Evolutionary conservation across 1,140 invertebrate species (phyloP).

Genomic region (Cyclina sinensis): DNA sequence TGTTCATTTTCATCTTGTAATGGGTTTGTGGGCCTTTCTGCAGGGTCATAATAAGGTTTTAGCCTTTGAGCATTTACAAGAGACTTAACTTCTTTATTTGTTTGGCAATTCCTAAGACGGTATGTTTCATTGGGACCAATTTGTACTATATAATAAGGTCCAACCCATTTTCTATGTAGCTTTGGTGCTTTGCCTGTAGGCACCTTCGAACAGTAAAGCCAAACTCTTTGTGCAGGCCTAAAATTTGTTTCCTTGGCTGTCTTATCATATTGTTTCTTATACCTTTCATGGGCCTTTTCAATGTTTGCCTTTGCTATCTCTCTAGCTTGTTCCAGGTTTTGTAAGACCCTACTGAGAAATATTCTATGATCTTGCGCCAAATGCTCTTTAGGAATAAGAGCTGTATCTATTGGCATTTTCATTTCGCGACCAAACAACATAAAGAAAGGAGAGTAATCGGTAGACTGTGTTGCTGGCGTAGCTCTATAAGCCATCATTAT

Average conservation of each 20-base stretch:
- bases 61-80: slow-evolving; percentile 62
- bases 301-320: slow-evolving; percentile 57
- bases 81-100: slow-evolving; percentile 43
- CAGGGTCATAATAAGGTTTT: slow-evolving; percentile 45
- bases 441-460: slow-evolving; percentile 45
- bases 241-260: slow-evolving; percentile 43
- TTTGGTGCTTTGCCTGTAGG: slow-evolving; percentile 58
- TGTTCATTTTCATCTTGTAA: slow-evolving; percentile 25
- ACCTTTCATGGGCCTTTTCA: slow-evolving; percentile 48
- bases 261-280: slow-evolving; percentile 63
- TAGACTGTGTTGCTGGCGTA: slow-evolving; percentile 56
- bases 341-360: slow-evolving; percentile 1
- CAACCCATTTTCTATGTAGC: slow-evolving; percentile 54
- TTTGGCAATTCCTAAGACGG: slow-evolving; percentile 19
- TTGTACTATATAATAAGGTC: slow-evolving; percentile 59
- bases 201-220: not conserved
- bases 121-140: slow-evolving; percentile 43
- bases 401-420: slow-evolving; percentile 55
- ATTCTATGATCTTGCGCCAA: slow-evolving; percentile 1
- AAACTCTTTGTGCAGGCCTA: slow-evolving; percentile 56
- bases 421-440: slow-evolving; percentile 68
- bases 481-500: slow-evolving; percentile 65
- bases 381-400: slow-evolving; percentile 28
- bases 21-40: slow-evolving; percentile 14
- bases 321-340: slow-evolving; percentile 37